Evolutionary conservation across 2,888 invertebrate genomes (phyloP), one percentile per base, ranked within the genome.

Genomic region (Euplexia lucipara): DNA sequence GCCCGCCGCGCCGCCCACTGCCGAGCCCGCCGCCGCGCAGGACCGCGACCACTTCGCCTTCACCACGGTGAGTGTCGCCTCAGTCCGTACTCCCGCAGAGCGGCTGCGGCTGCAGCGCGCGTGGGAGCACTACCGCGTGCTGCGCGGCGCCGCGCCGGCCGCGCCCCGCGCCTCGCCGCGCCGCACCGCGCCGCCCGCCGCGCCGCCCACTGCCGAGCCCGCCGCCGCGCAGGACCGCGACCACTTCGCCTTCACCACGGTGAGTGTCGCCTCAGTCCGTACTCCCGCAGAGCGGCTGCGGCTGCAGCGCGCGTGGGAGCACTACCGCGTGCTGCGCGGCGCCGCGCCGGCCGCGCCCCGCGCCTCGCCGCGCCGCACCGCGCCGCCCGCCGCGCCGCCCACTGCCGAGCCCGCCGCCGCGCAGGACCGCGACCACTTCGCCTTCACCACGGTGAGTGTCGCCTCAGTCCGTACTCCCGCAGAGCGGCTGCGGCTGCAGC

Each of bases 41-140:
- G 98, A 98, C 93, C 96, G 96, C 78, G 96, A 96, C 77, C 97
- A 97, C n/a, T n/a, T n/a, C n/a, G n/a, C n/a, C n/a, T n/a, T n/a
- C n/a, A n/a, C n/a, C n/a, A n/a, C n/a, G n/a, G n/a, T n/a, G n/a
- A n/a, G n/a, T n/a, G n/a, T n/a, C n/a, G n/a, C n/a, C n/a, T n/a
- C n/a, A n/a, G n/a, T n/a, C n/a, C n/a, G n/a, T n/a, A n/a, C n/a
- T n/a, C n/a, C n/a, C 22, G 41, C 70, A 94, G 94, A 92, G 86
- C 87, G 92, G 30, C 90, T 96, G 81, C 96, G 96, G 90, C 94
- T 97, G 83, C 97, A 97, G 89, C 96, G 97, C 32, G 97, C 97
- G 86, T 96, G 97, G 86, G 97, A 98, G 88, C 97, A 97, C 85
- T 98, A 98, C 94, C 96, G 96, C 82, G 96, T 98, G 85, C 96